These are phyloP conservation scores for Cyprinodon diabolis DNA, from an alignment of 2,797 vertebrate species.

Conservation along the genomic window DNA sequence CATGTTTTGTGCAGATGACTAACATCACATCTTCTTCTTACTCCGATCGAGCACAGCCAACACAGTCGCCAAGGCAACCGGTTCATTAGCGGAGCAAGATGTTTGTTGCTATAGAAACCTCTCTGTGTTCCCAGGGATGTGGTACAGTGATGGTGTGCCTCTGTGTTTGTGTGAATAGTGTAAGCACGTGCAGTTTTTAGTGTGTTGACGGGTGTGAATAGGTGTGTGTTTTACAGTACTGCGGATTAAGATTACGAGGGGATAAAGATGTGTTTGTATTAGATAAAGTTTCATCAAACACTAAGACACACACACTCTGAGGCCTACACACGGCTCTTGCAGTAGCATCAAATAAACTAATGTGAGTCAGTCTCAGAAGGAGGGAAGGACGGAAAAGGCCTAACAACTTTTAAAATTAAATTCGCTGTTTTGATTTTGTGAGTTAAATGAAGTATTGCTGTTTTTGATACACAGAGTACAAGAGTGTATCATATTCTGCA, in stretches of 20 bases:
- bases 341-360: conserved; percentile 33
- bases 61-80: conserved; percentile 77
- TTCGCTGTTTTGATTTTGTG: not conserved
- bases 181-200: not conserved
- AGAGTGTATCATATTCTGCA: not conserved
- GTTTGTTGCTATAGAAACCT: conserved; percentile 85
- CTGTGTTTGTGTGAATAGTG: conserved; percentile 34
- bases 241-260: conserved; percentile 31
- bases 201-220: not conserved
- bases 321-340: conserved; percentile 16
- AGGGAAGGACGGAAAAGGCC: conserved; percentile 12
- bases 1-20: conserved; percentile 48
- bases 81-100: conserved; percentile 84
- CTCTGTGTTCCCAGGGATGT: conserved; percentile 78
- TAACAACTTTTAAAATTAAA: not conserved
- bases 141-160: conserved; percentile 64
- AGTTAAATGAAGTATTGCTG: not conserved
- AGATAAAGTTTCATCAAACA: conserved; percentile 38
- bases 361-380: conserved; percentile 26
- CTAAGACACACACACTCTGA: conserved; percentile 8
- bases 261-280: conserved; percentile 57
- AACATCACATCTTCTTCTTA: conserved; percentile 57
- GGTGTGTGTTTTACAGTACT: conserved; percentile 30
- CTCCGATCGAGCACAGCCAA: conserved; percentile 77
- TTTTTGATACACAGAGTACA: not conserved